These are phyloP conservation scores for Mycteria americana DNA, from an alignment of 2,797 vertebrate genomes.

Conservation along the genomic window DNA sequence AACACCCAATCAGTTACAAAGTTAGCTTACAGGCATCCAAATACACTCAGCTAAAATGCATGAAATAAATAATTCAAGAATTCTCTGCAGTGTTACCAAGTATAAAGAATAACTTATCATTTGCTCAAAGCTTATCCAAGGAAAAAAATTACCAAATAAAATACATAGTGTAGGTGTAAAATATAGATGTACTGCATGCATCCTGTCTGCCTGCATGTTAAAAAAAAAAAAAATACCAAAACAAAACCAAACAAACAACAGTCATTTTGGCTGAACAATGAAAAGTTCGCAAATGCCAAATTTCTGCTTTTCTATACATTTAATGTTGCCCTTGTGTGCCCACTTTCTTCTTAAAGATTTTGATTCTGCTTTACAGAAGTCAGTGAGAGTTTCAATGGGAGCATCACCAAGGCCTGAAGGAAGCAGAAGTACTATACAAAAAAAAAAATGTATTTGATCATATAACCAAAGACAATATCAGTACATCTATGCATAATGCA, in stretches of 20 bases:
- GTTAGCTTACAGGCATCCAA: slow-evolving; percentile 19
- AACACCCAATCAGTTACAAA: slow-evolving; percentile 24
- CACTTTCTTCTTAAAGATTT: background rate
- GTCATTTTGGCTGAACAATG: background rate
- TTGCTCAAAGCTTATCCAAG: background rate
- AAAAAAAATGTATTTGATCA: background rate
- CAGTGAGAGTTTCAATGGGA: background rate
- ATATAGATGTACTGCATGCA: background rate
- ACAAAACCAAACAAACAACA: background rate
- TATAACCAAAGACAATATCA: background rate
- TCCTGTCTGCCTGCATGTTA: background rate
- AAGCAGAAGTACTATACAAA: background rate
- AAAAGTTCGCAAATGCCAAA: background rate
- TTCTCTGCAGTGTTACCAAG: background rate
- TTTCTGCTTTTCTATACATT: background rate
- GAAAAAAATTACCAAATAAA: background rate
- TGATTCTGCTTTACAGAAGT: background rate
- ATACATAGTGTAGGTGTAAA: background rate
- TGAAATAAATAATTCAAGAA: slow-evolving; percentile 54
- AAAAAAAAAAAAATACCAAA: background rate
- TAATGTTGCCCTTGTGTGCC: background rate
- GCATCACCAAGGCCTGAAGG: background rate
- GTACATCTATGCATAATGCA: slow-evolving; percentile 15
- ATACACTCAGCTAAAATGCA: slow-evolving; percentile 28
- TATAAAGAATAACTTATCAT: slow-evolving; percentile 16